These are phyloP conservation scores for Lochmaea capreae DNA, from an alignment of 2,888 invertebrate species.

Conservation along the genomic window DNA sequence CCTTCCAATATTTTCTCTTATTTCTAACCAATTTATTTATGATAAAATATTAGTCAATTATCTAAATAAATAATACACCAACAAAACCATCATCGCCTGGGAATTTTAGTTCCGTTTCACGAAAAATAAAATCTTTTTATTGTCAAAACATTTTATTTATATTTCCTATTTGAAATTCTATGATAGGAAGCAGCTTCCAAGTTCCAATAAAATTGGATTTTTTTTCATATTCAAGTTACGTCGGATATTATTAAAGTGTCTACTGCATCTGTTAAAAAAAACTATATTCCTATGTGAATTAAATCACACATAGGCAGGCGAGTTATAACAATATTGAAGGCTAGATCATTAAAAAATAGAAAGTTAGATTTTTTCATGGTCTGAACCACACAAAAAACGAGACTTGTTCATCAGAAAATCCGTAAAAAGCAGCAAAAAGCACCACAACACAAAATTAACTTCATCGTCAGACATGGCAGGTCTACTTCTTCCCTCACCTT, in stretches of 20 bases:
- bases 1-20: too few relatives aligned
- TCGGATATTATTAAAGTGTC: neutral
- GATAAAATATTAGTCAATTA: too few relatives aligned
- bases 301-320: neutral
- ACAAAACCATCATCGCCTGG: neutral
- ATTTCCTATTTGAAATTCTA: conserved; percentile 7
- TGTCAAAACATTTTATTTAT: conserved; percentile 9
- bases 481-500: too few relatives aligned
- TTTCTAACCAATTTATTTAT: too few relatives aligned
- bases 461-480: too few relatives aligned
- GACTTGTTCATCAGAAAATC: too few relatives aligned
- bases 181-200: conserved; percentile 9
- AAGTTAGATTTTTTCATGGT: too few relatives aligned
- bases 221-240: conserved; percentile 6
- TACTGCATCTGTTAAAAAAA: neutral
- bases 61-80: neutral
- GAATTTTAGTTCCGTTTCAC: neutral
- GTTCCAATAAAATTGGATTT: conserved; percentile 11
- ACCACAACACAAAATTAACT: too few relatives aligned
- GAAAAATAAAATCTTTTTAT: conserved; percentile 1
- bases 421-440: too few relatives aligned
- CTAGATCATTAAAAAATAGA: neutral
- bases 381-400: too few relatives aligned
- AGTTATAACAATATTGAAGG: neutral
- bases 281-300: neutral